phyloP scores from a whole-genome alignment of 1,140 invertebrate species.

The Caenorhabditis brenneri region DNA sequence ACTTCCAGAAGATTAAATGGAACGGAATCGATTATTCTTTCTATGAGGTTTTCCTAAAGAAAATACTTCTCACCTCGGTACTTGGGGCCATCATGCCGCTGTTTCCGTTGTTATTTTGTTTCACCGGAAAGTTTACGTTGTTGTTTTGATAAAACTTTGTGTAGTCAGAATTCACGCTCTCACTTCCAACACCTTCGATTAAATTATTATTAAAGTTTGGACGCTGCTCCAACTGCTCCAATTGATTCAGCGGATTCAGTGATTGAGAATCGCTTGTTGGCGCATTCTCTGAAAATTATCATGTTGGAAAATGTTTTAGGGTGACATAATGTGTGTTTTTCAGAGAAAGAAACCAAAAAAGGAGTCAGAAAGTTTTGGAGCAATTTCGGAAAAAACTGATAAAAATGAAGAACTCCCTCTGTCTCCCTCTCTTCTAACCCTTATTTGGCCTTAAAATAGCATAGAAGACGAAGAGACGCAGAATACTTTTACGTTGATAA shows the following conservation, averaged over 20 bases:
- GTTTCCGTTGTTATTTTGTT: background rate
- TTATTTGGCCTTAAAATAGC: background rate
- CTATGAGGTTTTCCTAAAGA: background rate
- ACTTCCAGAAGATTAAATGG: background rate
- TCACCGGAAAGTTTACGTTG: background rate
- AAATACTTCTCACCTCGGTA: background rate
- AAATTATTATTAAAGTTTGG: background rate
- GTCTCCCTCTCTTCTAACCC: background rate
- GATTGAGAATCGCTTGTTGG: background rate
- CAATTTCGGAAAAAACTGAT: background rate
- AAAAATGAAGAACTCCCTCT: slow-evolving; percentile 1
- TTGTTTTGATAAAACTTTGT: background rate
- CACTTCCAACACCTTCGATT: background rate
- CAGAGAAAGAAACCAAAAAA: slow-evolving; percentile 8
- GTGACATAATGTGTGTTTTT: background rate
- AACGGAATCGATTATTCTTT: background rate
- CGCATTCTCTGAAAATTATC: slow-evolving; percentile 4
- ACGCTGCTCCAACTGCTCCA: background rate
- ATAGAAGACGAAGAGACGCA: background rate
- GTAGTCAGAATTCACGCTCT: too few species aligned
- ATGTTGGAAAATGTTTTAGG: background rate
- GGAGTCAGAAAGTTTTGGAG: background rate
- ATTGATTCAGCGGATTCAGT: background rate
- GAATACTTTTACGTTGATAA: background rate
- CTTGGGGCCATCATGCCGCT: slow-evolving; percentile 34